Base-by-base conservation (phyloP, 2,888 invertebrate genomes). In the Emesis russula region DNA sequence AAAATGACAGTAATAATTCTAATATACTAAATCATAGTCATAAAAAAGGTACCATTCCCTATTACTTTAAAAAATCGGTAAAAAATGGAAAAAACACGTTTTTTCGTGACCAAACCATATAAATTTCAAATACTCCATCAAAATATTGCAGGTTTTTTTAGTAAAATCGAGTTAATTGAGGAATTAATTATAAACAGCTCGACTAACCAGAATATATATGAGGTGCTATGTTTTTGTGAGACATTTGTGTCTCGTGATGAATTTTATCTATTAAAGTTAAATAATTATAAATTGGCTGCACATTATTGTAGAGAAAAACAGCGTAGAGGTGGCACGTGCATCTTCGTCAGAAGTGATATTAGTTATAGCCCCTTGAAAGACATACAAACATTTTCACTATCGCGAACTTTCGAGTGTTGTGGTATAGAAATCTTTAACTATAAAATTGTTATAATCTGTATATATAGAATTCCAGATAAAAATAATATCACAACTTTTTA, bases 391-490 rank as follows among this genome's bases (percentile, higher is more conserved):
- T 13, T 53, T n/a, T 36, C 53, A 9, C 18, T 73, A 25, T 3
- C 41, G 25, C 38, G 38, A 53, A 33, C 53, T 73, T 53, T 71
- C 58, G 80, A 73, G 38, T 81, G 38, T 25, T 77, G 77, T 63
- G 58, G 58, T 7, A 36, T 33, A 58, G 38, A 58, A 11, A 36
- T 73, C 6, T 58, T 15, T 18, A 36, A 15, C 25, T 73, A 33
- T 63, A 75, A 82, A 31, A 33, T 66, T 31, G 38, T 82, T 11
- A 31, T 82, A 1, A 15, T 82, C 41, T 82, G 81, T 31, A 44
- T 82, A 63, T 75, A 82, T 41, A 74, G 74, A 68, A 82, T 66
- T 15, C 81, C 81, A n/a, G 66, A 63, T 44, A 38, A 25, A 18
- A 75, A 82, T 33, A 25, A 31, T 31, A 74, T 66, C 18, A 41